A percentile compares a stretch with the other conserved stretches of the same genome.
phyloP scores from a whole-genome alignment of 2,797 vertebrate genomes.

The Lithobates pipiens region DNA sequence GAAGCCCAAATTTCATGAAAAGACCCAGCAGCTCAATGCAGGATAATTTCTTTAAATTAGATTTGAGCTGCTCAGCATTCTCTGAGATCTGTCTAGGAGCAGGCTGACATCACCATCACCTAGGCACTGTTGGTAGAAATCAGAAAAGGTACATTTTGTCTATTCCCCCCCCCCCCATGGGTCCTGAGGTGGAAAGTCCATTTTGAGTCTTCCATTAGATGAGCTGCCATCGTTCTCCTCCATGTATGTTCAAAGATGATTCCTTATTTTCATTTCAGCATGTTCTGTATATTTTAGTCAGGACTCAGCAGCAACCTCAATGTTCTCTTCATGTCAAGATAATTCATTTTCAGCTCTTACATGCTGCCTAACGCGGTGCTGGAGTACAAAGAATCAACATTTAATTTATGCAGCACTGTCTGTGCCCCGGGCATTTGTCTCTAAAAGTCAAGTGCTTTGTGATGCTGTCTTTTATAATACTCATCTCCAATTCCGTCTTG shows the following conservation, averaged over 20 bases:
- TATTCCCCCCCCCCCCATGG: no score
- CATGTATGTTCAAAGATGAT: neutral
- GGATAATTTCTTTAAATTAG: no score
- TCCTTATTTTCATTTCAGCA: neutral
- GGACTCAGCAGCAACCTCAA: constrained; percentile 12
- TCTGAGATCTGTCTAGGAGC: no score
- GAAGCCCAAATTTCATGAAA: no score
- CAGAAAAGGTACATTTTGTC: no score
- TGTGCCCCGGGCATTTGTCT: constrained; percentile 42
- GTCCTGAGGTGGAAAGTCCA: no score
- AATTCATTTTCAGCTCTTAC: constrained; percentile 17
- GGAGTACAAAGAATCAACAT: constrained; percentile 34
- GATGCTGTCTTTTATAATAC: constrained; percentile 29
- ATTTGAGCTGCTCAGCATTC: no score
- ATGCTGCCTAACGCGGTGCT: constrained; percentile 15
- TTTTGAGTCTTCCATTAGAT: no score
- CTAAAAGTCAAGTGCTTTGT: constrained; percentile 38
- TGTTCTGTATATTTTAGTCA: neutral
- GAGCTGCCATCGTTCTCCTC: no score
- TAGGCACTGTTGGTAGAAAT: no score
- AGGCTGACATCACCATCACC: no score
- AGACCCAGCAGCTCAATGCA: no score
- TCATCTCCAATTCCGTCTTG: constrained; percentile 19
- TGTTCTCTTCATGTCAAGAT: constrained; percentile 22
- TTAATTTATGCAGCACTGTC: constrained; percentile 32